Evolutionary conservation across 2,113 vertebrate species (phyloP).

Genomic region (Turdus rufiventris): DNA sequence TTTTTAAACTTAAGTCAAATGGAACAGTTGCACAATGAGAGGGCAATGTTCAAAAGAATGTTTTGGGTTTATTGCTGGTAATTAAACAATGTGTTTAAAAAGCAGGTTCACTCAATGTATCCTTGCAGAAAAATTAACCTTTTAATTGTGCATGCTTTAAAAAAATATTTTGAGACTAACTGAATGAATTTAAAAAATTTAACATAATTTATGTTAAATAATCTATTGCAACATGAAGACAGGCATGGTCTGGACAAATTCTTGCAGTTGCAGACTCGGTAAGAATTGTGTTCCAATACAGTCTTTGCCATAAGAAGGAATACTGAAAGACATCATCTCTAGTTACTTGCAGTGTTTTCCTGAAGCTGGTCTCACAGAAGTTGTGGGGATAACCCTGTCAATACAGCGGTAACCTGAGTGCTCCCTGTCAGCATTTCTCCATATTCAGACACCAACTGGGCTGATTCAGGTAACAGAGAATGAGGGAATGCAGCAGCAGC

Average conservation of each 20-base stretch:
- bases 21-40: neutral
- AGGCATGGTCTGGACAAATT: neutral
- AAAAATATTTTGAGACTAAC: neutral
- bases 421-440: neutral
- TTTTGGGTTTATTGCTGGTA: neutral
- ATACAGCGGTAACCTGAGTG: neutral
- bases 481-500: neutral
- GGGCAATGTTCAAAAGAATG: neutral
- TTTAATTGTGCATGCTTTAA: neutral
- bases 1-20: neutral
- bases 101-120: neutral
- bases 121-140: neutral
- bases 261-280: neutral
- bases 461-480: neutral
- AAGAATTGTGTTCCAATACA: neutral
- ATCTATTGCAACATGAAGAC: neutral
- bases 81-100: neutral
- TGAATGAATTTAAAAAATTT: neutral
- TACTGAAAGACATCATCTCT: neutral
- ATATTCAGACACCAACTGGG: neutral
- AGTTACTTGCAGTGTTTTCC: neutral
- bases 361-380: neutral
- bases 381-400: neutral
- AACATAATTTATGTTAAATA: neutral
- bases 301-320: neutral